phyloP scores from a whole-genome alignment of 35 echinoderm and acorn worm species.

The Amphiura filiformis region DNA sequence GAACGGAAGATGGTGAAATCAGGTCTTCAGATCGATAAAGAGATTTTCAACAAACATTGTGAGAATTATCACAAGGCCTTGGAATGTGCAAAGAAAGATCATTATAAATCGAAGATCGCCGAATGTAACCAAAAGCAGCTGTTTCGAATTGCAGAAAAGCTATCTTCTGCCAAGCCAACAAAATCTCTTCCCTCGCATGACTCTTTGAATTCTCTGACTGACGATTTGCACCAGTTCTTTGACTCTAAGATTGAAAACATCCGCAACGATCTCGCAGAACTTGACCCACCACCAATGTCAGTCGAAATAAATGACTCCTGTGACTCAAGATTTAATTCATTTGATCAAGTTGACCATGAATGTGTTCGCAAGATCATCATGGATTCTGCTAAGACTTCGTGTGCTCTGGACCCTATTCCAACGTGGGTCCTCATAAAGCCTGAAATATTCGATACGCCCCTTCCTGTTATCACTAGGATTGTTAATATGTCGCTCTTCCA shows the following conservation, averaged over 20 bases:
- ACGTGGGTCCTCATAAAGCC: not conserved
- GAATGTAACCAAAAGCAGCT: constrained; percentile 16
- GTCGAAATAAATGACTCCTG: not conserved
- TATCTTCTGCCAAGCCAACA: not conserved
- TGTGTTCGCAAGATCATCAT: constrained; percentile 6
- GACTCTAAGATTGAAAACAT: not conserved
- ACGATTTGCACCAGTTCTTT: not conserved
- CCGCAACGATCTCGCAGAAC: not conserved
- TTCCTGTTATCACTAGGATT: not conserved
- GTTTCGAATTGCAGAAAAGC: constrained; percentile 5
- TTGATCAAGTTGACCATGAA: not conserved
- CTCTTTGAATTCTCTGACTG: not conserved
- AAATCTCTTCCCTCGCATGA: constrained; percentile 2
- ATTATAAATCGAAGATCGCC: not conserved
- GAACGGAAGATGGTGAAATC: constrained; percentile 10
- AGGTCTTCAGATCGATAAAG: not conserved
- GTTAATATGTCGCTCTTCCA: not conserved
- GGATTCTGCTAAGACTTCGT: not conserved
- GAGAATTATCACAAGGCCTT: constrained; percentile 15
- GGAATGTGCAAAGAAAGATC: not conserved
- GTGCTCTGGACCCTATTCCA: not conserved
- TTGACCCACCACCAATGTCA: not conserved
- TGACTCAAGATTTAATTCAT: not conserved
- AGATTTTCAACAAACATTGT: constrained; percentile 34
- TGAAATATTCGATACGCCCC: not conserved